Base-by-base conservation (phyloP, 2,888 invertebrate species). In the Sinodicranocentrus sp. region DNA sequence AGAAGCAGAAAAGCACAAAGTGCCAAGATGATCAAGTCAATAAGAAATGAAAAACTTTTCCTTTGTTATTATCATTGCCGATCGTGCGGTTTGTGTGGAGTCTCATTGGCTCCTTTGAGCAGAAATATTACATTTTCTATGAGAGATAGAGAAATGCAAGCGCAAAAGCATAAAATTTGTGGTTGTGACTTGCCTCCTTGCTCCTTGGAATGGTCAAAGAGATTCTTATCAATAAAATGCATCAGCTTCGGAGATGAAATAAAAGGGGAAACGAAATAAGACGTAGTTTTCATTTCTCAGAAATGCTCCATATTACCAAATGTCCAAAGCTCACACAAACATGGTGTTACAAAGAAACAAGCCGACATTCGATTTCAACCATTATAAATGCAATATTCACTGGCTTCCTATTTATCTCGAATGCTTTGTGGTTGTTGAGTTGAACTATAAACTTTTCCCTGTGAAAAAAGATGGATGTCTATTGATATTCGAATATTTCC, bases 11-110 rank as follows among this genome's bases (percentile, higher is more conserved):
- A n/a, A n/a, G n/a, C 19, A 48, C 15, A 48, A 48, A 48, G 54
- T 70, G 70, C 70, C 70, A 68, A 68, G 68, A 71, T n/a, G 70
- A 71, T 19, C 54, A 48, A 6, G 44, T 10, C 23, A n/a, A n/a
- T n/a, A 52, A 17, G 33, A 43, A 68, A 68, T 68, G 52, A 48
- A 68, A 26, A 52, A 68, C 25, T 68, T 68, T 48, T 52, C 5
- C 33, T 65, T 28, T 68, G 68, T 67, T 67, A 68, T 52, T 68
- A 68, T 52, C 68, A 52, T 25, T 52, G 26, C 68, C 52, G 52
- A 68, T 68, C 52, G 19, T n/a, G 52, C 23, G 44, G 44, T 26
- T 17, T 52, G n/a, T n/a, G 48, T 68, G 52, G 21, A 68, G 28
- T 33, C 33, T 33, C 33, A 33, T 33, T 33, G 33, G 33, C 10